A percentile compares a stretch with the other conserved stretches of the same genome.
These are phyloP conservation scores for Sympetrum striolatum DNA, from an alignment of 2,888 invertebrate genomes.

Conservation along the genomic window DNA sequence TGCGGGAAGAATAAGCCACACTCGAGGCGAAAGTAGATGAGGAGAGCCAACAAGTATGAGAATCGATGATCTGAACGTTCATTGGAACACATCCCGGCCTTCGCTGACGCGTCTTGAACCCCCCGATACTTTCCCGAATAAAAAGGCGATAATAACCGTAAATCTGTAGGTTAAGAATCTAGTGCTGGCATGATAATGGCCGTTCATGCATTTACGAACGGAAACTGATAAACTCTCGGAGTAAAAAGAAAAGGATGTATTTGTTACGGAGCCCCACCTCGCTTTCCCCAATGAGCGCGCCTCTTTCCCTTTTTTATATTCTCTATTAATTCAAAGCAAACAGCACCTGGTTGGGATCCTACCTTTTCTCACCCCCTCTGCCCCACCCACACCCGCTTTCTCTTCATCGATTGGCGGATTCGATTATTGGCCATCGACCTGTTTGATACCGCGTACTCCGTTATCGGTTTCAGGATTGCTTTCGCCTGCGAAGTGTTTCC, in stretches of 20 bases:
- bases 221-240: not conserved
- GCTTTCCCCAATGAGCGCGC: not conserved
- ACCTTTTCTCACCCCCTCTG: not conserved
- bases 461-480: conserved; percentile 1
- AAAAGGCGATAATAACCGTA: not conserved
- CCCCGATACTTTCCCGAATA: not conserved
- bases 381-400: not conserved
- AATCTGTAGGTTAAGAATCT: not conserved
- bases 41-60: not conserved
- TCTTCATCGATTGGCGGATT: not conserved
- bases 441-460: not conserved
- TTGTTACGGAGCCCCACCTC: not conserved
- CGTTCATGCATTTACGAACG: not conserved
- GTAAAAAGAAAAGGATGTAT: not conserved
- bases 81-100: not conserved
- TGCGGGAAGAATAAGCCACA: no score
- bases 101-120: not conserved
- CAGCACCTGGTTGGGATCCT: not conserved
- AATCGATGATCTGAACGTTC: not conserved
- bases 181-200: not conserved
- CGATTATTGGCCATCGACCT: conserved; percentile 31
- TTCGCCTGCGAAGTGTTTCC: not conserved
- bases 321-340: not conserved
- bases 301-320: not conserved
- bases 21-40: not conserved